These are phyloP conservation scores for Schrankia costaestrigalis DNA, from an alignment of 2,888 invertebrate genomes.

Conservation along the genomic window DNA sequence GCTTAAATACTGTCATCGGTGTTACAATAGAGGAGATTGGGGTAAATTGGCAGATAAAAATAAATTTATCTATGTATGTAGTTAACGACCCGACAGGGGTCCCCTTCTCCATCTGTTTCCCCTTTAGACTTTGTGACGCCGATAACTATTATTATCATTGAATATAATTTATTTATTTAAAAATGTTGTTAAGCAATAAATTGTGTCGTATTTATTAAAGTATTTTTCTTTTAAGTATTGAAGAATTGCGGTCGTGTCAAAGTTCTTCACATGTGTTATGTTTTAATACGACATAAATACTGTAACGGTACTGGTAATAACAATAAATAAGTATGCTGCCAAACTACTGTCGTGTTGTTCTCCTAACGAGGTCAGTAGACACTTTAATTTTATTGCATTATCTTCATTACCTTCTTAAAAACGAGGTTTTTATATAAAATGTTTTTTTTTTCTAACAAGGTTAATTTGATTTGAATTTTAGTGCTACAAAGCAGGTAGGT, in stretches of 20 bases:
- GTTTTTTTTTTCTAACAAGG: constrained; percentile 9
- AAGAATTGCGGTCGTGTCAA: constrained; percentile 29
- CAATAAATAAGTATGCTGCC: constrained; percentile 23
- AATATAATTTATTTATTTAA: constrained; percentile 36
- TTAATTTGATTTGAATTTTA: no score
- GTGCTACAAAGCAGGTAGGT: no score
- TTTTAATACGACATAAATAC: constrained; percentile 30
- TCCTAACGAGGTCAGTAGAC: constrained; percentile 8
- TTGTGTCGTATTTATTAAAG: constrained; percentile 20
- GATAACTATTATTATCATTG: constrained; percentile 55
- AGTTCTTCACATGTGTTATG: constrained; percentile 17
- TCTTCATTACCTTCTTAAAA: constrained; percentile 9
- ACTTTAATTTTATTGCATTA: constrained; percentile 15
- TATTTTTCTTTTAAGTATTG: constrained; percentile 12
- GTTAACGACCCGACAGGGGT: constrained; percentile 68
- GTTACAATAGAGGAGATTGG: constrained; percentile 68
- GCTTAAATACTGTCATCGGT: constrained; percentile 59
- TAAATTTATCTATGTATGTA: constrained; percentile 68
- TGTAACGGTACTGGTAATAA: constrained; percentile 23
- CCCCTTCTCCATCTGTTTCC: constrained; percentile 56
- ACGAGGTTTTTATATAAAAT: constrained; percentile 13
- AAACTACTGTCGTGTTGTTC: constrained; percentile 11
- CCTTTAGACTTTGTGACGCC: constrained; percentile 63
- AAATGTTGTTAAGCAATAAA: constrained; percentile 23
- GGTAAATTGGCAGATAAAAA: constrained; percentile 77